Base-by-base conservation (phyloP, 2,113 vertebrate genomes). In the Hippocampus comes region DNA sequence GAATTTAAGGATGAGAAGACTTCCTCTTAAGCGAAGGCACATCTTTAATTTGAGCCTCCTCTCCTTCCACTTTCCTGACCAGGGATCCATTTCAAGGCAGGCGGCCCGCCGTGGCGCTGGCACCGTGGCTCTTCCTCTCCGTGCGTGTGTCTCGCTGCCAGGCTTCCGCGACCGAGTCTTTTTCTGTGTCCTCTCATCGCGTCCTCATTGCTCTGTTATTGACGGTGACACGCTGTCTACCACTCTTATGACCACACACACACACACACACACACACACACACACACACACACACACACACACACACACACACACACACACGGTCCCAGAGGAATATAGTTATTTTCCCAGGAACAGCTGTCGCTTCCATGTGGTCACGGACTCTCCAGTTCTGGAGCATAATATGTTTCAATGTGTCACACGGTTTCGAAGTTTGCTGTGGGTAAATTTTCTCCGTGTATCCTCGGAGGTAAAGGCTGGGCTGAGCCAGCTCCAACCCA, bases 21-120 rank as follows among this genome's bases (percentile, higher is more conserved):
- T 92, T 92, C 91, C 91, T 92, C 87, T 87, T 85, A 78, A 79
- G 83, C 72, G 71, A 89, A 79, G 85, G 90, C 89, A 89, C 88
- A 82, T 93, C 92, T 93, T 91, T 93, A 92, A 93, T 93, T 92
- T 92, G 84, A 86, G 79, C 80, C 84, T 90, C 79, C 77, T 89
- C 83, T 90, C 88, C 86, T 90, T 91, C 91, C 91, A 91, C 89
- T 92, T 90, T 90, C 86, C 87, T 83, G 84, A 92, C 89, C 92
- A 90, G 82, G 90, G 89, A 91, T 88, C 84, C 88, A 88, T 88
- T 91, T 91, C 89, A 90, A 90, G 89, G 84, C 81, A 59, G 68
- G 48, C 41, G 81, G 88, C 90, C 83, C 12, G 85, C 84, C 85
- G 76, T 76, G 71, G 76, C 65, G 78, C 84, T 89, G 89, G 86